Base-by-base conservation (phyloP, 2,797 vertebrate species). In the Coregonus suidteri region DNA sequence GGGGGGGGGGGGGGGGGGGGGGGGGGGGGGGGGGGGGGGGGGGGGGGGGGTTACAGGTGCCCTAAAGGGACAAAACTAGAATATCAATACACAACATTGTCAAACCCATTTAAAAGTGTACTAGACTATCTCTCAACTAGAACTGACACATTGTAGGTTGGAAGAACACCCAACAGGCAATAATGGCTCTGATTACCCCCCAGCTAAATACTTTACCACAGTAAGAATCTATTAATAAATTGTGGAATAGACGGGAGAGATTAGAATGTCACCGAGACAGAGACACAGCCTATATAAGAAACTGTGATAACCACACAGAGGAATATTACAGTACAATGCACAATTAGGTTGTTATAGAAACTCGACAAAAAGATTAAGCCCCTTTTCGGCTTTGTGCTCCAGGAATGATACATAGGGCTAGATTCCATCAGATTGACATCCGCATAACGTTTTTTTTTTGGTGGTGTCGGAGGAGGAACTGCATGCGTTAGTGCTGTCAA, bases 71-170 rank as follows among this genome's bases (percentile, higher is more conserved):
- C 25, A 25, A 25, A 25, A 25, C 25, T 25, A 25, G 25, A 25
- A 25, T 25, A 25, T 25, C 25, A 25, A 25, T 25, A 25, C 25
- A 25, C 25, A 25, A 25, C 25, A 25, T 73, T 35, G 84, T 81
- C 71, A 78, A 84, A 86, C 87, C 81, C 76, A 83, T 91, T 89
- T 85, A 31, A 92, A 94, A 92, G 87, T 91, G 78, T 91, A 93
- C 25, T 25, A 25, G 25, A 25, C 25, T 25, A 25, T 25, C 25
- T 25, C 25, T 88, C 93, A 93, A 87, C 79, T 83, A 84, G 88
- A 87, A 82, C 82, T 86, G 87, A 86, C 84, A 87, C 87, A 72
- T 81, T 88, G 85, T 80, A 37, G 1, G 81, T 78, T 37, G 71
- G 77, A 85, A 20, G 20, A 64, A 83, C 90, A 90, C 91, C 88